phyloP scores from a whole-genome alignment of 1,140 invertebrate species.

The Leucophenga varia region DNA sequence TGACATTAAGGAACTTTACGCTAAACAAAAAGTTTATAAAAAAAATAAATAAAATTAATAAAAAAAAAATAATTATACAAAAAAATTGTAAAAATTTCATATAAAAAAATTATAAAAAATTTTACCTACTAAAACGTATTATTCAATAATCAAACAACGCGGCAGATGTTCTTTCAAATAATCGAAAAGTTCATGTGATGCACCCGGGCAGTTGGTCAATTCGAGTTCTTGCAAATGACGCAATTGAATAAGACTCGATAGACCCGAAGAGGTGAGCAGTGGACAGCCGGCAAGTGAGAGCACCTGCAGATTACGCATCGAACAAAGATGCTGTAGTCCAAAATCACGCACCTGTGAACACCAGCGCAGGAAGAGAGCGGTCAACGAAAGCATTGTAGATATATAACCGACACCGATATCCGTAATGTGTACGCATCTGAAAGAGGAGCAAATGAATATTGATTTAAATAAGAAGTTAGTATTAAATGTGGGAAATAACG shows the following conservation, averaged over 20 bases:
- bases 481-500: no score
- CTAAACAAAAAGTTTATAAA: no score
- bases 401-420: constrained; percentile 95
- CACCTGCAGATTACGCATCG: constrained; percentile 88
- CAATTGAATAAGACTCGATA: constrained; percentile 87
- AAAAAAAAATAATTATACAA: no score
- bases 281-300: constrained; percentile 91
- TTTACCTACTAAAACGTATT: constrained; percentile 57
- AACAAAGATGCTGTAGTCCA: constrained; percentile 89
- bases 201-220: constrained; percentile 92
- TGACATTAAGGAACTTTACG: no score
- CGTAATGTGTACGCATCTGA: constrained; percentile 92
- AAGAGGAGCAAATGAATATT: no score
- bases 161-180: constrained; percentile 89
- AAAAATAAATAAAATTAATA: no score
- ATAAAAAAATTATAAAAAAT: no score
- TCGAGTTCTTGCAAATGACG: constrained; percentile 87
- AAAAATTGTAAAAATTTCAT: no score
- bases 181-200: constrained; percentile 84
- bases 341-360: constrained; percentile 93
- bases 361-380: constrained; percentile 87
- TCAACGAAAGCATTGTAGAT: constrained; percentile 92
- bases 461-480: no score
- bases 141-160: constrained; percentile 87
- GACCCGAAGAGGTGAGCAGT: constrained; percentile 81